Percentiles rank a stretch among this genome's conserved stretches.
Evolutionary conservation across 1,140 invertebrate genomes (phyloP).

Genomic region (Eurosta solidaginis): DNA sequence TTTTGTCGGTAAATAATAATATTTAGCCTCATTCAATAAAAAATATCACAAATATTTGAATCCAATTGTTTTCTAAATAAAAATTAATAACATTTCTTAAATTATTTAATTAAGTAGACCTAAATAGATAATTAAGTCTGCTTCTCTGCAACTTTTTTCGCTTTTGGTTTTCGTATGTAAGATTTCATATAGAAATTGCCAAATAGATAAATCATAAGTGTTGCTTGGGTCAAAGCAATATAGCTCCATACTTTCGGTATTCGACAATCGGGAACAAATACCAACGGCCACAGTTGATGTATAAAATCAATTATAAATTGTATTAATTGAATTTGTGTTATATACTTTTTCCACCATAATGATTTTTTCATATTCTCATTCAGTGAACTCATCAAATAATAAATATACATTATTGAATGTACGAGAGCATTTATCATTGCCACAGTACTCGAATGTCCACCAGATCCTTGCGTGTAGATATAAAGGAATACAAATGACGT

Average conservation of each 20-base stretch:
- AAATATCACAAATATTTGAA: too few relatives aligned
- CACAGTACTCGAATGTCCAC: slow-evolving; percentile 71
- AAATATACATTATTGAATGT: slow-evolving; percentile 78
- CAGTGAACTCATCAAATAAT: slow-evolving; percentile 71
- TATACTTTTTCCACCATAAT: slow-evolving; percentile 81
- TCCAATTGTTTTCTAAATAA: too few relatives aligned
- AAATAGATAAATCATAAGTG: background rate
- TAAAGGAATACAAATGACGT: background rate
- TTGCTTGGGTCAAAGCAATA: background rate
- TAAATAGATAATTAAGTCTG: background rate
- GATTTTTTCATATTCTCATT: slow-evolving; percentile 68
- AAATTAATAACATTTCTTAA: too few relatives aligned
- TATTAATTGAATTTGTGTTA: slow-evolving; percentile 62
- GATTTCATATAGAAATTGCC: slow-evolving; percentile 1
- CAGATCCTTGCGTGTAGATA: slow-evolving; percentile 43
- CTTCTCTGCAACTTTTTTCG: background rate
- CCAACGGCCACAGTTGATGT: slow-evolving; percentile 1
- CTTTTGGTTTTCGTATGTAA: background rate
- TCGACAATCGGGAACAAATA: background rate
- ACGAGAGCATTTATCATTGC: slow-evolving; percentile 76
- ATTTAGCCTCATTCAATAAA: too few relatives aligned
- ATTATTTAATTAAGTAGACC: too few relatives aligned
- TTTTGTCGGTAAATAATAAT: too few relatives aligned
- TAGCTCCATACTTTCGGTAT: background rate
- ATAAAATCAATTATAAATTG: background rate